Evolutionary conservation across 2,797 vertebrate species (phyloP).

Genomic region (Phrynocephalus forsythii): DNA sequence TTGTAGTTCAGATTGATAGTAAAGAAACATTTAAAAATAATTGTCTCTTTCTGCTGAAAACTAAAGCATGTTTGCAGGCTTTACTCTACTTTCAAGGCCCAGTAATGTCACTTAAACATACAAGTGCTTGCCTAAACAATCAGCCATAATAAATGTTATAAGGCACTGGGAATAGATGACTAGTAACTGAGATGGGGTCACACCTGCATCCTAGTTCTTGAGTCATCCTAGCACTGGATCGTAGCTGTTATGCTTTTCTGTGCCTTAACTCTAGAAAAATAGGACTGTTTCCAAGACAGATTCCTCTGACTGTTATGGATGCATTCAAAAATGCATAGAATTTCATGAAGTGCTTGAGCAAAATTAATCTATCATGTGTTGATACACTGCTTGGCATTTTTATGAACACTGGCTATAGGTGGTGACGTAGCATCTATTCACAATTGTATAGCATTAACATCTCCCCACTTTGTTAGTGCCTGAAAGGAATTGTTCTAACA

Average conservation of each 20-base stretch:
- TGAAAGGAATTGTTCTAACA: not conserved
- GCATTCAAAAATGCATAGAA: not conserved
- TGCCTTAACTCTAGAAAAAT: too few relatives aligned
- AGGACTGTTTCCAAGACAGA: too few relatives aligned
- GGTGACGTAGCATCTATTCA: not conserved
- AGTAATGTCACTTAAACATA: not conserved
- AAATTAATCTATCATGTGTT: not conserved
- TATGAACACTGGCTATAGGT: not conserved
- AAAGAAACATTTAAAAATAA: not conserved
- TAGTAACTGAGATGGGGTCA: too few relatives aligned
- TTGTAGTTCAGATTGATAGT: not conserved
- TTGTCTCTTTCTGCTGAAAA: not conserved
- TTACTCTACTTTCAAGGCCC: not conserved
- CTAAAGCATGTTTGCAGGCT: constrained; percentile 6
- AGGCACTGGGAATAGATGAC: too few relatives aligned
- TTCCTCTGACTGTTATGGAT: too few relatives aligned
- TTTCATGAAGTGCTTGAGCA: constrained; percentile 30
- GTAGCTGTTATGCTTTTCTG: too few relatives aligned
- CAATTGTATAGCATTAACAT: not conserved
- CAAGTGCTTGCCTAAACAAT: too few relatives aligned
- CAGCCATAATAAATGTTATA: too few relatives aligned
- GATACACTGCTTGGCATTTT: not conserved
- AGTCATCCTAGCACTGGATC: too few relatives aligned
- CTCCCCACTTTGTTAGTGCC: constrained; percentile 21
- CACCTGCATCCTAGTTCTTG: too few relatives aligned